Percentiles rank a stretch among this genome's conserved stretches.
These are phyloP conservation scores for Acrocephalus kingi DNA, from an alignment of 2,113 vertebrate genomes.

Conservation along the genomic window DNA sequence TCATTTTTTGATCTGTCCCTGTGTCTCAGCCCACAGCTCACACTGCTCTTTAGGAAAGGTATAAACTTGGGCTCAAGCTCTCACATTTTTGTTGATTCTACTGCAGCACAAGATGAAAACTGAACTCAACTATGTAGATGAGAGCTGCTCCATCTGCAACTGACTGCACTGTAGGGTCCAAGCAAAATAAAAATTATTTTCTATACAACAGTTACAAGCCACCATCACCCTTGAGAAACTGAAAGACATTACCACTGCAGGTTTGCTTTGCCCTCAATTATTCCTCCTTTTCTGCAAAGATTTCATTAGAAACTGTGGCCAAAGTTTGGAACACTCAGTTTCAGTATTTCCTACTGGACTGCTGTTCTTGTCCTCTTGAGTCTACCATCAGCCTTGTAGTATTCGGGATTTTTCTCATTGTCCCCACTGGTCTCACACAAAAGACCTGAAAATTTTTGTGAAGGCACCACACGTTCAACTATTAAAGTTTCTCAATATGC, in stretches of 20 bases:
- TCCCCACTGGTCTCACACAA: no score
- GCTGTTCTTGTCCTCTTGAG: neutral
- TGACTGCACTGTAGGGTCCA: neutral
- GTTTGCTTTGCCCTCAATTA: neutral
- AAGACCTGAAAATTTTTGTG: neutral
- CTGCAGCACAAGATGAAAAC: neutral
- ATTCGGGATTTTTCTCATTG: neutral
- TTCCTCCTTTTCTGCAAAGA: neutral
- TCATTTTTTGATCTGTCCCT: neutral
- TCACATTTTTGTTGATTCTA: neutral
- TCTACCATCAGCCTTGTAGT: neutral
- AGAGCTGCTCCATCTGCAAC: neutral
- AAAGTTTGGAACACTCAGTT: neutral
- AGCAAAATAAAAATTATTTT: neutral
- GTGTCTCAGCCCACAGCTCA: neutral
- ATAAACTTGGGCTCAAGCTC: neutral
- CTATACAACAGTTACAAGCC: neutral
- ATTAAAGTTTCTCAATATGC: neutral
- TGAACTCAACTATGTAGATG: neutral
- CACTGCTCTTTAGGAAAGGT: neutral
- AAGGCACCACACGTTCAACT: fast-evolving
- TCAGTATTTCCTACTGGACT: neutral
- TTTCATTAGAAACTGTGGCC: neutral
- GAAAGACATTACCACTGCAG: neutral
- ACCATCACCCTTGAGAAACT: neutral